phyloP scores from a whole-genome alignment of 2,113 vertebrate genomes.

The Dolichotis patagonum region DNA sequence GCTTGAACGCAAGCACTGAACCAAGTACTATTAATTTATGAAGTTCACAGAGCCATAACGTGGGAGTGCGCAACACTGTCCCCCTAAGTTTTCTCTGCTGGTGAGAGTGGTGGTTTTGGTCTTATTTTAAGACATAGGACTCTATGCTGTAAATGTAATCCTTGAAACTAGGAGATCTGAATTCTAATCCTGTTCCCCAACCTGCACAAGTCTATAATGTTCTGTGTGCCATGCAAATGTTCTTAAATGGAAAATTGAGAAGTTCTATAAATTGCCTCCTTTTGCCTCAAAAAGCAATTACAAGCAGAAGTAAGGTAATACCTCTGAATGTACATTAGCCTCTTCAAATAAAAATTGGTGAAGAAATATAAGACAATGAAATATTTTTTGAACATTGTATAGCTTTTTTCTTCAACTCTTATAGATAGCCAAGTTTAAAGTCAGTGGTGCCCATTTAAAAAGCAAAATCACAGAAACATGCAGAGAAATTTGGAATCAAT shows the following conservation, averaged over 20 bases:
- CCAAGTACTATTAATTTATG: not conserved
- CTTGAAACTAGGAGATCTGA: not conserved
- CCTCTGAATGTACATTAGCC: conserved; percentile 55
- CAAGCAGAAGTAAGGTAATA: conserved; percentile 57
- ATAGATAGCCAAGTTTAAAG: conserved; percentile 72
- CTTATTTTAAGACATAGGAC: not conserved
- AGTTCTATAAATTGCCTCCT: not conserved
- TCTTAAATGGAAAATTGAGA: not conserved
- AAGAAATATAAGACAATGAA: conserved; percentile 71
- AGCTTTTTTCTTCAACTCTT: conserved; percentile 38
- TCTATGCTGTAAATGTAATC: not conserved
- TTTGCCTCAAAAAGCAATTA: conserved; percentile 47
- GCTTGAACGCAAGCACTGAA: not conserved
- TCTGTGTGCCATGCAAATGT: not conserved
- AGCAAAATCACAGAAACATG: conserved; percentile 78
- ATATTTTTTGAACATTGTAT: conserved; percentile 57
- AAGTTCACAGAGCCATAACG: not conserved
- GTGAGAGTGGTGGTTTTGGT: not conserved
- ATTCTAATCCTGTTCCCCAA: conserved; percentile 41
- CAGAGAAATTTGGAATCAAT: conserved; percentile 86
- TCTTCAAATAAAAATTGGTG: conserved; percentile 62
- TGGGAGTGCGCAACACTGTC: no score
- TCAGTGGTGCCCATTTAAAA: conserved; percentile 75
- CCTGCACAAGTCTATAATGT: not conserved
- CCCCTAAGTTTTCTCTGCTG: not conserved